These are phyloP conservation scores for Gari tellinella DNA, from an alignment of 2,888 invertebrate genomes.

Conservation along the genomic window DNA sequence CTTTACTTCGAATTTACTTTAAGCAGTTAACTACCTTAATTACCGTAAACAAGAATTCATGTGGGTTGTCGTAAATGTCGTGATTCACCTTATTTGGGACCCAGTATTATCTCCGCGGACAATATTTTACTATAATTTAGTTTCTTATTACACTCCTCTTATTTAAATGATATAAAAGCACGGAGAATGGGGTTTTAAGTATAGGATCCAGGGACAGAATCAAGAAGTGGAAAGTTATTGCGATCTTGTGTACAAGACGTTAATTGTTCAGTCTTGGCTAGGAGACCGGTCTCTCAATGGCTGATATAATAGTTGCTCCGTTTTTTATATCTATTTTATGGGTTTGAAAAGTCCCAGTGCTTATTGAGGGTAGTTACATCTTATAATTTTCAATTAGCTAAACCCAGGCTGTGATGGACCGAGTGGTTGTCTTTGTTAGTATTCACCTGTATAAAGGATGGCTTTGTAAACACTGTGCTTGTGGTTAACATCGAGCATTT, in stretches of 20 bases:
- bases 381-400: conserved; percentile 55
- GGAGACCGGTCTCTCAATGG: not conserved
- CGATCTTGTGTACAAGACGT: conserved; percentile 27
- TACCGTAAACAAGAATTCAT: too few species aligned
- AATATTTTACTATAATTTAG: conserved; percentile 48
- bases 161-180: conserved; percentile 61
- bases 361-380: conserved; percentile 10
- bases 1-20: too few species aligned
- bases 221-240: conserved; percentile 43
- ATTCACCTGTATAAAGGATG: not conserved
- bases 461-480: not conserved
- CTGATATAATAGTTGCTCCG: too few species aligned
- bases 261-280: conserved; percentile 28
- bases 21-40: too few species aligned
- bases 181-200: conserved; percentile 50
- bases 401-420: not conserved
- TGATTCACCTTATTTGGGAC: conserved; percentile 16
- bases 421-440: too few species aligned
- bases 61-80: too few species aligned
- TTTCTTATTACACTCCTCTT: conserved; percentile 50
- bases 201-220: conserved; percentile 27
- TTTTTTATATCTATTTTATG: not conserved
- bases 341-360: too few species aligned
- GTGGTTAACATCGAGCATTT: too few species aligned
- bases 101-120: conserved; percentile 43